These are phyloP conservation scores for Nemapogon koenigi DNA, from an alignment of 2,888 invertebrate genomes.

Conservation along the genomic window DNA sequence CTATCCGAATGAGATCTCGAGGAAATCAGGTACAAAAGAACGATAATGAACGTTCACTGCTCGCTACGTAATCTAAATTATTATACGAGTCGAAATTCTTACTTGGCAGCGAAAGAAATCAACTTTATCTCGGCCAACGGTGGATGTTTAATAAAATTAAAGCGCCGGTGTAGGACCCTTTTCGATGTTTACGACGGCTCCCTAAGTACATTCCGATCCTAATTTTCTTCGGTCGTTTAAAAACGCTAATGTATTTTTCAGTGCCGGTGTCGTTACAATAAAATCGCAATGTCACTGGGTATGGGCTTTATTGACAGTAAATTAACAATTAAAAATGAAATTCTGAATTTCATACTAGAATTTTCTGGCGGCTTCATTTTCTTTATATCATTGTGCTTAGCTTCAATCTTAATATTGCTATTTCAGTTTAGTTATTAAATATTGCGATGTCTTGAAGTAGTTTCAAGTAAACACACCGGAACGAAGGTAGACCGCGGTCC, in stretches of 20 bases:
- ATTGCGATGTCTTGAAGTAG: too few species aligned
- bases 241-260: constrained; percentile 23
- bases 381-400: too few species aligned
- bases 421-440: too few species aligned
- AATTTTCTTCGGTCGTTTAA: constrained; percentile 32
- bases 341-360: too few species aligned
- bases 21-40: constrained; percentile 65
- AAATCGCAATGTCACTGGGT: too few species aligned
- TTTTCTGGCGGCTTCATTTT: too few species aligned
- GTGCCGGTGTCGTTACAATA: too few species aligned
- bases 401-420: too few species aligned
- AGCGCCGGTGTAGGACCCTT: constrained; percentile 39
- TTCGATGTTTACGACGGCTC: constrained; percentile 44
- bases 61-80: constrained; percentile 65
- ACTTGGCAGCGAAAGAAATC: constrained; percentile 60
- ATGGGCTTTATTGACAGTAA: too few species aligned
- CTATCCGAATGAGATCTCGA: constrained; percentile 64
- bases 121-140: constrained; percentile 53
- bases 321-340: too few species aligned
- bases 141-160: constrained; percentile 62
- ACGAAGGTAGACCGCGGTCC: constrained; percentile 17
- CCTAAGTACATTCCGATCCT: constrained; percentile 46
- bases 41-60: constrained; percentile 65
- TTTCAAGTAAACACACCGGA: constrained; percentile 33
- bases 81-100: constrained; percentile 62